Evolutionary conservation across 2,113 vertebrate genomes (phyloP).

Genomic region (Trematocara marginatum): DNA sequence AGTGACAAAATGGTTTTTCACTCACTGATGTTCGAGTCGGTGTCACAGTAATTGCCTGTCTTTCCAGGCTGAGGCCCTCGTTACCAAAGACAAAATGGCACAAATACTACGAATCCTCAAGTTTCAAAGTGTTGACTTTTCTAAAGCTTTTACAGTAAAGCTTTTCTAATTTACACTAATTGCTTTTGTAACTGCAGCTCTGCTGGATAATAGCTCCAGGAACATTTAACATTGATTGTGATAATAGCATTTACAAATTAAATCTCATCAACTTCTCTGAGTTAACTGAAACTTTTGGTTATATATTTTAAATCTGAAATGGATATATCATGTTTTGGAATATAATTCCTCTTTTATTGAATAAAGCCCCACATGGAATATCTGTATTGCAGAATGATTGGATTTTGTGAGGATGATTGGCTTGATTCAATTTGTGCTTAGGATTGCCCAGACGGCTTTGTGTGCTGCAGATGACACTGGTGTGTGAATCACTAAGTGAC

Average conservation of each 20-base stretch:
- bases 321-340: slow-evolving; percentile 6
- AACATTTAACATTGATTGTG: neutral
- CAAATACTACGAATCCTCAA: neutral
- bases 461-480: slow-evolving; percentile 3
- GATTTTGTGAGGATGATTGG: slow-evolving; percentile 34
- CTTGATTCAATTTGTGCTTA: slow-evolving; percentile 45
- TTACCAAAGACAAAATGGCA: neutral
- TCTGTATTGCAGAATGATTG: slow-evolving; percentile 37
- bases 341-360: neutral
- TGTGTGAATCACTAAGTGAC: slow-evolving; percentile 7
- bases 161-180: neutral
- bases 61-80: neutral
- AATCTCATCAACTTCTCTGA: neutral
- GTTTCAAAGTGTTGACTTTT: neutral
- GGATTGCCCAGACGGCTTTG: neutral
- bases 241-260: neutral
- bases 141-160: neutral
- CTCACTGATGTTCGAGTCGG: neutral
- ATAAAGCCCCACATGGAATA: slow-evolving; percentile 17
- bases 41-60: neutral
- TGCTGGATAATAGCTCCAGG: neutral
- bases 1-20: neutral
- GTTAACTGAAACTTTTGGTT: neutral
- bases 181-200: neutral
- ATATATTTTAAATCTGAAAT: neutral